Conservation (phyloP, 2,797 vertebrate genomes). For the Rhynchonycteris naso region DNA sequence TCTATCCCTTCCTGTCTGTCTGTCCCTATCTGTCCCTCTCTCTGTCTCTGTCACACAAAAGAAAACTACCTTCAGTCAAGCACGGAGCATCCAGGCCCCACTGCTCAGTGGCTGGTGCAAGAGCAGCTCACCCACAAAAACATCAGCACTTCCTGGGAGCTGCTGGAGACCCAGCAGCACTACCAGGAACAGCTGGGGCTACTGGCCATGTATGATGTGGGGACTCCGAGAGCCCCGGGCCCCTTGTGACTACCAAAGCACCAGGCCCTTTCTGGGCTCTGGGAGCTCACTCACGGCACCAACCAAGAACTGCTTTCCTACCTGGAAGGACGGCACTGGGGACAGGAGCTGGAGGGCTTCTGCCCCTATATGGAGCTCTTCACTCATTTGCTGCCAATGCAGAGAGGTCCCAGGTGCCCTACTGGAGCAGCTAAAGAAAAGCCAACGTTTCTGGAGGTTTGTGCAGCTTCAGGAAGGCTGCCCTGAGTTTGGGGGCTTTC, state of each 20-base stretch:
- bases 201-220: slow-evolving; percentile 92
- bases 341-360: slow-evolving; percentile 90
- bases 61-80: background rate
- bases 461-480: slow-evolving; percentile 93
- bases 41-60: too few relatives aligned
- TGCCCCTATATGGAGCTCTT: slow-evolving; percentile 90
- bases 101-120: slow-evolving; percentile 81
- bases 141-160: slow-evolving; percentile 84
- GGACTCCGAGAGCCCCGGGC: slow-evolving; percentile 94
- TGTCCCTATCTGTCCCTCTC: too few relatives aligned
- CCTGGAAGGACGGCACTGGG: slow-evolving; percentile 89
- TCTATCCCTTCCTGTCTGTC: too few relatives aligned
- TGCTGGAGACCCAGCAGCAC: slow-evolving; percentile 90
- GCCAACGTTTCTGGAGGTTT: slow-evolving; percentile 91
- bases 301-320: slow-evolving; percentile 90
- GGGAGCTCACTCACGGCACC: slow-evolving; percentile 91
- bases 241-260: slow-evolving; percentile 89
- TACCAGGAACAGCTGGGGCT: slow-evolving; percentile 93
- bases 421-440: slow-evolving; percentile 91
- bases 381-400: slow-evolving; percentile 91
- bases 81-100: background rate
- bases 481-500: slow-evolving; percentile 88
- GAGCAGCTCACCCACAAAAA: slow-evolving; percentile 89
- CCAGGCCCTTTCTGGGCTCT: slow-evolving; percentile 92
- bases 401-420: slow-evolving; percentile 87